These are phyloP conservation scores for Seira musarum DNA, from an alignment of 2,888 invertebrate genomes.

Conservation along the genomic window DNA sequence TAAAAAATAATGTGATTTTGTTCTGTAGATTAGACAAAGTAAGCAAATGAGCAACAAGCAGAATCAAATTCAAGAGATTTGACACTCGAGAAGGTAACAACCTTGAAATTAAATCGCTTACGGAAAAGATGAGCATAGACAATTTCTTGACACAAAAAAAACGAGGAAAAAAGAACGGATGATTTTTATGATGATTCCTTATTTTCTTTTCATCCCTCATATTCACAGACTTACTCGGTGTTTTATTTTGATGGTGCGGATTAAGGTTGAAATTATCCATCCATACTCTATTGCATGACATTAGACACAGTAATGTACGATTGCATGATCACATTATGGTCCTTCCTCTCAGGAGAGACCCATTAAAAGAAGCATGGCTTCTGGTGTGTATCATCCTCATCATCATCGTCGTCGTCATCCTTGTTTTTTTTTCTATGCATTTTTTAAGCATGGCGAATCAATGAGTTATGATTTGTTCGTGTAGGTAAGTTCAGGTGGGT, in stretches of 20 bases:
- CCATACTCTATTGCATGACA: constrained; percentile 21
- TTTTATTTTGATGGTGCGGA: too few species aligned
- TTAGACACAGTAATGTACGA: background rate
- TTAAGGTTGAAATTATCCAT: too few species aligned
- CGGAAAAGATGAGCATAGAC: constrained; percentile 25
- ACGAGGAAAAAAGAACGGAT: too few species aligned
- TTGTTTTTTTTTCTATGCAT: too few species aligned
- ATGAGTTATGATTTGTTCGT: constrained; percentile 66
- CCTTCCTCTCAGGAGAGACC: constrained; percentile 6
- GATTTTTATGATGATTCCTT: too few species aligned
- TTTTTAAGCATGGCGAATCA: constrained; percentile 61
- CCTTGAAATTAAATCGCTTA: constrained; percentile 44
- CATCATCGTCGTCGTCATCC: too few species aligned
- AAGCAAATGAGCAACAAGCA: constrained; percentile 22
- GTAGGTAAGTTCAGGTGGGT: constrained; percentile 63
- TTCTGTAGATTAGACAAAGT: constrained; percentile 37
- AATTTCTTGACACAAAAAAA: constrained; percentile 49
- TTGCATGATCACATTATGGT: constrained; percentile 4
- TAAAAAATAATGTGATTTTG: constrained; percentile 34
- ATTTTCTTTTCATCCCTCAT: too few species aligned
- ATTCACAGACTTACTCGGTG: too few species aligned
- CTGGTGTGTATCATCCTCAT: too few species aligned
- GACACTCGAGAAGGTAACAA: constrained; percentile 37
- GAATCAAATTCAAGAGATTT: constrained; percentile 13
- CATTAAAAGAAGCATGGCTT: constrained; percentile 46